Base-by-base conservation (phyloP, 2,113 vertebrate species). In the Trogon melanurus region DNA sequence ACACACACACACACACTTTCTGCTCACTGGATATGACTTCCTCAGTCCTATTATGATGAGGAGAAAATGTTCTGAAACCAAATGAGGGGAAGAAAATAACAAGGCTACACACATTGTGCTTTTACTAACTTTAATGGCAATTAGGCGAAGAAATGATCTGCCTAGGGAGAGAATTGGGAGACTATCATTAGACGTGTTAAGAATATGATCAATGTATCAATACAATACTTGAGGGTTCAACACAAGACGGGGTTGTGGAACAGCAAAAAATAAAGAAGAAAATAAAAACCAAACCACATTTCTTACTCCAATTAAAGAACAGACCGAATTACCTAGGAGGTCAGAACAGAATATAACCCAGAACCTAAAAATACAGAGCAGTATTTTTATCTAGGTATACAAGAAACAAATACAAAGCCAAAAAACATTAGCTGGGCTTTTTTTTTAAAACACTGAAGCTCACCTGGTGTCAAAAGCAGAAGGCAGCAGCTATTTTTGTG, bases 81-180 rank as follows among this genome's bases (percentile, higher is more conserved):
- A 94, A 96, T 66, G 74, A 95, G 56, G 76, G 80, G 45, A 84
- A 94, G 81, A 93, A 96, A 93, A 94, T 73, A 91, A 89, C 57
- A 78, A 93, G 51, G 79, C 64, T 86, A 76, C 70, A 67, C 34
- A 78, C 79, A 88, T 93, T 71, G 85, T n/a, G 51, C 25, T 95
- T 94, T 96, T 80, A 91, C 54, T 62, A 80, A 95, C 70, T 95
- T 79, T 65, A 93, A 72, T 2, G 11, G 41, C 61, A 96, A 82
- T 74, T 95, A 93, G 45, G 47, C 86, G 88, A 81, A 96, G 41
- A 94, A 95, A 94, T 89, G 0, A 69, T 83, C 73, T 96, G 75
- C 45, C 53, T 64, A 72, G 72, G 56, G 36, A 88, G 32, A 20
- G 36, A 85, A 69, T 11, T 48, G 61, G 79, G 30, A 61, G n/a